These are phyloP conservation scores for Crotalus helleri DNA, from an alignment of 2,113 vertebrate genomes.

Conservation along the genomic window DNA sequence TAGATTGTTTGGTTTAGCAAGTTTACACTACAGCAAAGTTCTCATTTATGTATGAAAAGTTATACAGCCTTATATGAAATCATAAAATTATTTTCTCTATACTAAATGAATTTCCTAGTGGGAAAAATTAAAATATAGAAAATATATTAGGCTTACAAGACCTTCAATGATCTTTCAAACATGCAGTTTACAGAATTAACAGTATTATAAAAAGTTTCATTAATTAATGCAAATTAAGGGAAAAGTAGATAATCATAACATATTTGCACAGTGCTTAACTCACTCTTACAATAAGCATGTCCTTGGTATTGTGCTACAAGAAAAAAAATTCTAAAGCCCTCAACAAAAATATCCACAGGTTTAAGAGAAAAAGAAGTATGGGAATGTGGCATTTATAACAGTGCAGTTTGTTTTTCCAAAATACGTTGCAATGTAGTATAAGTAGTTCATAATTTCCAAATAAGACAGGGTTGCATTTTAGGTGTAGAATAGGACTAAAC, in stretches of 20 bases:
- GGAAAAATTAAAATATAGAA: slow-evolving; percentile 84
- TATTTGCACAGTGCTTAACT: slow-evolving; percentile 72
- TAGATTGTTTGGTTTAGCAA: slow-evolving; percentile 81
- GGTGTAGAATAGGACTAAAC: slow-evolving; percentile 65
- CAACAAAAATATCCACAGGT: slow-evolving; percentile 71
- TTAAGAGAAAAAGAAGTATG: slow-evolving; percentile 68
- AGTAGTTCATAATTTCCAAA: slow-evolving; percentile 73
- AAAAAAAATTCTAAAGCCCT: slow-evolving; percentile 67
- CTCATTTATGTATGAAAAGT: slow-evolving; percentile 85
- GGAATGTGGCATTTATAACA: slow-evolving; percentile 68
- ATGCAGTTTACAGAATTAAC: slow-evolving; percentile 89
- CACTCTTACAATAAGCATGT: slow-evolving; percentile 77
- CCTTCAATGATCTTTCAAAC: slow-evolving; percentile 80
- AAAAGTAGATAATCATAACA: slow-evolving; percentile 70
- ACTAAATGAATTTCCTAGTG: slow-evolving; percentile 78
- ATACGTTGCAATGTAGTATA: slow-evolving; percentile 63
- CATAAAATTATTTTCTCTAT: slow-evolving; percentile 74
- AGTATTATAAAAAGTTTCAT: slow-evolving; percentile 78
- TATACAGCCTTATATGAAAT: slow-evolving; percentile 83
- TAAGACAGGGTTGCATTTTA: slow-evolving; percentile 70
- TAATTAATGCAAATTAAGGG: slow-evolving; percentile 74
- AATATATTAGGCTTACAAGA: slow-evolving; percentile 84
- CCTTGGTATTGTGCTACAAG: slow-evolving; percentile 79
- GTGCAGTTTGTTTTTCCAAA: slow-evolving; percentile 69
- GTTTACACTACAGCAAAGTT: slow-evolving; percentile 77